These are phyloP conservation scores for Cyaniris semiargus DNA, from an alignment of 2,888 invertebrate species.

Conservation along the genomic window DNA sequence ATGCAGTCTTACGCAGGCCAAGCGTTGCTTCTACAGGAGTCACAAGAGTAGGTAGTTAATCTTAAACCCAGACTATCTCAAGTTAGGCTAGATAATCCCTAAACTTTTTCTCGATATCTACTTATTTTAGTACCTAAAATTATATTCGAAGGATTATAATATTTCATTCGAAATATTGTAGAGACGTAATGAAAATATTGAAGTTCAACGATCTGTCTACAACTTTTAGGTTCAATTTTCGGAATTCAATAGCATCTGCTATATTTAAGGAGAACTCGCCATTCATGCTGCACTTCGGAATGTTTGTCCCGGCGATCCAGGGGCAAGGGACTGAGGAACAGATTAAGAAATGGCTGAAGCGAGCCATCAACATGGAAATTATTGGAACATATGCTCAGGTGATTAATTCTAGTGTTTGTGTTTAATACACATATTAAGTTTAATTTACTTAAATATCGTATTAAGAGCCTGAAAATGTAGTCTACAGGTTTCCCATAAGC, in stretches of 20 bases:
- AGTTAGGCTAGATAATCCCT: background rate
- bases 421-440: background rate
- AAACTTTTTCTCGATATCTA: background rate
- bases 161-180: too few relatives aligned
- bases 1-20: slow-evolving; percentile 80
- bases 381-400: slow-evolving; percentile 96
- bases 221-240: slow-evolving; percentile 35
- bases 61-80: background rate
- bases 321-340: slow-evolving; percentile 94
- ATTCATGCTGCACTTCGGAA: slow-evolving; percentile 87
- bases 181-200: too few relatives aligned
- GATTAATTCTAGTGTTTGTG: background rate
- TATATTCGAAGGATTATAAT: too few relatives aligned
- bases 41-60: slow-evolving; percentile 79
- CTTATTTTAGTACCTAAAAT: too few relatives aligned
- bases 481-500: background rate
- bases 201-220: background rate
- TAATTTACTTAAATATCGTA: too few relatives aligned
- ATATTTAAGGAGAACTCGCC: slow-evolving; percentile 86
- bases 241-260: slow-evolving; percentile 76
- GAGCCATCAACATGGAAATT: slow-evolving; percentile 88
- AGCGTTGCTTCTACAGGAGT: slow-evolving; percentile 65
- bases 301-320: slow-evolving; percentile 93
- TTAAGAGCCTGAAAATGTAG: background rate
- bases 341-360: slow-evolving; percentile 89